Evolutionary conservation across 1,140 invertebrate species (phyloP).

Genomic region (Drosophila kanapiae): DNA sequence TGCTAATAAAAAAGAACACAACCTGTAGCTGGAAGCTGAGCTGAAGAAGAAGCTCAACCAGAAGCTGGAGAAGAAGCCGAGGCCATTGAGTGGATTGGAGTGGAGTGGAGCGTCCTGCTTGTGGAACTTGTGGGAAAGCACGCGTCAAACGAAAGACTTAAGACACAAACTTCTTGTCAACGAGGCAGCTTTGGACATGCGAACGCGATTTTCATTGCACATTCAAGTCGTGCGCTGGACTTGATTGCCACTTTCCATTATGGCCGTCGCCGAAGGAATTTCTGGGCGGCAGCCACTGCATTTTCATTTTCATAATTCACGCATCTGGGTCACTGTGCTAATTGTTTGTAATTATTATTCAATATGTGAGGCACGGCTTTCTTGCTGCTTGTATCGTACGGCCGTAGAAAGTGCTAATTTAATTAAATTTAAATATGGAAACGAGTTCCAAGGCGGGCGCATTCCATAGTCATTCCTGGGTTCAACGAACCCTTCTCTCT

Average conservation of each 20-base stretch:
- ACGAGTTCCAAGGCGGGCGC: constrained; percentile 44
- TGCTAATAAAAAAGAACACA: constrained; percentile 66
- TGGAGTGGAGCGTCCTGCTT: constrained; percentile 37
- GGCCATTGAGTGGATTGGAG: constrained; percentile 4
- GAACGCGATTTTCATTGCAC: constrained; percentile 50
- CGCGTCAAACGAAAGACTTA: constrained; percentile 57
- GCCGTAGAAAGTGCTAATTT: constrained; percentile 77
- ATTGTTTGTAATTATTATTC: constrained; percentile 79
- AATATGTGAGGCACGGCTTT: constrained; percentile 59
- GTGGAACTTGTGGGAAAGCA: constrained; percentile 10
- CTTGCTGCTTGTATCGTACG: constrained; percentile 1
- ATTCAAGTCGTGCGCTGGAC: constrained; percentile 17
- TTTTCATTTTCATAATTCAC: constrained; percentile 61
- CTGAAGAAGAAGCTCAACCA: constrained; percentile 4
- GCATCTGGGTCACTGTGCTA: constrained; percentile 76
- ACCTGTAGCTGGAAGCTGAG: background rate
- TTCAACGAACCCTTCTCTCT: constrained; percentile 34
- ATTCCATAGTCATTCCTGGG: constrained; percentile 13
- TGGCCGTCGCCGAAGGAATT: constrained; percentile 29
- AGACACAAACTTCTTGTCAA: constrained; percentile 60
- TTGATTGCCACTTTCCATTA: constrained; percentile 54
- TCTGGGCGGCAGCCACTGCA: constrained; percentile 28
- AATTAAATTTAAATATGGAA: constrained; percentile 68
- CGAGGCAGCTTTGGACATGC: constrained; percentile 11
- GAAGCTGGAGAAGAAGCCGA: constrained; percentile 8